A percentile compares a stretch with the other conserved stretches of the same genome.
Evolutionary conservation across 2,888 invertebrate species (phyloP).

Genomic region (Acanthopleura granulata): DNA sequence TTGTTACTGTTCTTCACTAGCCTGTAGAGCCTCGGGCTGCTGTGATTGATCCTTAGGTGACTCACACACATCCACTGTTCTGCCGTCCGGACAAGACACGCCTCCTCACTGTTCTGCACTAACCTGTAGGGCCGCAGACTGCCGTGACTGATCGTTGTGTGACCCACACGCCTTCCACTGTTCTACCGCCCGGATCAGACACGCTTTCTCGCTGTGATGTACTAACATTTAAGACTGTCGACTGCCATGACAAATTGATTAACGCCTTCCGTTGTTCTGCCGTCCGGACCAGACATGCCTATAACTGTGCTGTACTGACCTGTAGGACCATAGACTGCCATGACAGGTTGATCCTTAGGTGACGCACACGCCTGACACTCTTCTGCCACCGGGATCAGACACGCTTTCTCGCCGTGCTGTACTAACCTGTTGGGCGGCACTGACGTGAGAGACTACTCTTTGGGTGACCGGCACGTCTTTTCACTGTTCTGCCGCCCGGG

Average conservation of each 20-base stretch:
- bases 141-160: constrained; percentile 29
- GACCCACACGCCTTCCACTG: constrained; percentile 39
- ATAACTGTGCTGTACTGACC: constrained; percentile 25
- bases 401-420: constrained; percentile 30
- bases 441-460: constrained; percentile 33
- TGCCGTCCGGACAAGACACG: background rate
- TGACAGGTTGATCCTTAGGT: constrained; percentile 35
- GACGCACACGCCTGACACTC: constrained; percentile 38
- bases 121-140: constrained; percentile 44
- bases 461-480: constrained; percentile 33
- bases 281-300: constrained; percentile 37
- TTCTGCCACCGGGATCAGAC: constrained; percentile 35
- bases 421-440: constrained; percentile 39
- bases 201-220: constrained; percentile 31
- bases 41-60: constrained; percentile 27
- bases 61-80: constrained; percentile 31
- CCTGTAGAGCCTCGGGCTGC: constrained; percentile 42
- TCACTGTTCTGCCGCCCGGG: constrained; percentile 36
- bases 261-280: constrained; percentile 33
- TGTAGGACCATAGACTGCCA: constrained; percentile 2
- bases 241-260: constrained; percentile 35
- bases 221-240: constrained; percentile 41
- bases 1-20: constrained; percentile 32
- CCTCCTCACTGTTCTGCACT: background rate
- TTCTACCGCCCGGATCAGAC: constrained; percentile 34